phyloP scores from a whole-genome alignment of 2,888 invertebrate species.

The Noctuana brunneofusca region DNA sequence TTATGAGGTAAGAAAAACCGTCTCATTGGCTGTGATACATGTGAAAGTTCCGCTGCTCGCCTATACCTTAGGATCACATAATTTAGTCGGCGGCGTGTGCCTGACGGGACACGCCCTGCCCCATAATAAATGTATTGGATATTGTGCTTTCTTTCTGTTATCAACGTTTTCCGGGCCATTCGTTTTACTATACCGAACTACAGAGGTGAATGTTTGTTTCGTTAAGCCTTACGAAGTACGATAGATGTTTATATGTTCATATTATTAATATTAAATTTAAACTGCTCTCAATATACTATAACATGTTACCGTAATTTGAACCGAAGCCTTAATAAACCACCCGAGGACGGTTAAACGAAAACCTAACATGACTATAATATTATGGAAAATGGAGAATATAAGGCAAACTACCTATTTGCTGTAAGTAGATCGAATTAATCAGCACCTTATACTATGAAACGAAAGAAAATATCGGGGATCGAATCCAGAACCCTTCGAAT shows the following conservation, averaged over 20 bases:
- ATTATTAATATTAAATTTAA: neutral
- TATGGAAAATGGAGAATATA: neutral
- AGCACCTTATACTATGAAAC: too few relatives aligned
- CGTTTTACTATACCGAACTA: constrained; percentile 33
- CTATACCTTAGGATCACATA: neutral
- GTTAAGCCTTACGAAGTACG: too few relatives aligned
- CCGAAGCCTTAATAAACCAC: constrained; percentile 8
- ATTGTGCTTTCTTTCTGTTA: constrained; percentile 57
- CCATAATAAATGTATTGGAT: constrained; percentile 67
- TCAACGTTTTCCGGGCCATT: constrained; percentile 51
- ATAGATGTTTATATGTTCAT: too few relatives aligned
- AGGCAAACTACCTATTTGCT: neutral
- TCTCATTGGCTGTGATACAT: neutral
- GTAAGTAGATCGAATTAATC: neutral
- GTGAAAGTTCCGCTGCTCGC: constrained; percentile 8
- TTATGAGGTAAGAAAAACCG: too few relatives aligned
- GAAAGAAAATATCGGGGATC: too few relatives aligned
- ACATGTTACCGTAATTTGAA: constrained; percentile 5
- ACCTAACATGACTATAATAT: neutral
- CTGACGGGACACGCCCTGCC: constrained; percentile 68
- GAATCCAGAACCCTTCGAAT: too few relatives aligned
- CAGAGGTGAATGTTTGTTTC: constrained; percentile 1
- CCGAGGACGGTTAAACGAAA: constrained; percentile 7
- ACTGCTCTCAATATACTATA: neutral
- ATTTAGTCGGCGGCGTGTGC: constrained; percentile 62